Evolutionary conservation across 2,797 vertebrate genomes (phyloP).

Genomic region (Helostoma temminkii): DNA sequence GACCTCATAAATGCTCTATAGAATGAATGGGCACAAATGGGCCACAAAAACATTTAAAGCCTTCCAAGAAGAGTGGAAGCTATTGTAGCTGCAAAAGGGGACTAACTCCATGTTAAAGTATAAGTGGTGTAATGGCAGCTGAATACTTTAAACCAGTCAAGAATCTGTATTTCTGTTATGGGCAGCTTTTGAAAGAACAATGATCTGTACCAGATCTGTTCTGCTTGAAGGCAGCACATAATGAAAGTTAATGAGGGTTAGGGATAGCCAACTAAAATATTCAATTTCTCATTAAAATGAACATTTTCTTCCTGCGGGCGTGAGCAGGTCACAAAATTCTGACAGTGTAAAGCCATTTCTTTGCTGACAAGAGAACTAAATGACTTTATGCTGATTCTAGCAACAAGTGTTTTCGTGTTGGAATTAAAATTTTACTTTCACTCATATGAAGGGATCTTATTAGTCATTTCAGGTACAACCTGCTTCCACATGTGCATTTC

Average conservation of each 20-base stretch:
- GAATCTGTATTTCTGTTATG: neutral
- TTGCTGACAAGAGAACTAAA: conserved; percentile 20
- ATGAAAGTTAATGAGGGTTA: conserved; percentile 62
- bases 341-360: conserved; percentile 17
- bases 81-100: too few species aligned
- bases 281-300: conserved; percentile 67
- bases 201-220: conserved; percentile 25
- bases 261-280: conserved; percentile 51
- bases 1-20: too few species aligned
- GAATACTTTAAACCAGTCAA: neutral
- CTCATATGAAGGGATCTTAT: neutral
- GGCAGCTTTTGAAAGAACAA: conserved; percentile 6
- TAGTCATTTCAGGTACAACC: neutral
- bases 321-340: conserved; percentile 15
- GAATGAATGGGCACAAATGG: too few species aligned
- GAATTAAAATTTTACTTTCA: conserved; percentile 3
- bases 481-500: neutral
- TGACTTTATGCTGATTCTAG: conserved; percentile 18
- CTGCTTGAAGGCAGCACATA: conserved; percentile 45
- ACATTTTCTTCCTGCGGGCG: conserved; percentile 25
- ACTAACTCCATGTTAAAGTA: too few species aligned
- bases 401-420: conserved; percentile 10
- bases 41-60: too few species aligned
- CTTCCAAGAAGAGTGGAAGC: too few species aligned
- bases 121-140: too few species aligned